phyloP scores from a whole-genome alignment of 2,113 vertebrate genomes.

The Lasiurus cinereus region DNA sequence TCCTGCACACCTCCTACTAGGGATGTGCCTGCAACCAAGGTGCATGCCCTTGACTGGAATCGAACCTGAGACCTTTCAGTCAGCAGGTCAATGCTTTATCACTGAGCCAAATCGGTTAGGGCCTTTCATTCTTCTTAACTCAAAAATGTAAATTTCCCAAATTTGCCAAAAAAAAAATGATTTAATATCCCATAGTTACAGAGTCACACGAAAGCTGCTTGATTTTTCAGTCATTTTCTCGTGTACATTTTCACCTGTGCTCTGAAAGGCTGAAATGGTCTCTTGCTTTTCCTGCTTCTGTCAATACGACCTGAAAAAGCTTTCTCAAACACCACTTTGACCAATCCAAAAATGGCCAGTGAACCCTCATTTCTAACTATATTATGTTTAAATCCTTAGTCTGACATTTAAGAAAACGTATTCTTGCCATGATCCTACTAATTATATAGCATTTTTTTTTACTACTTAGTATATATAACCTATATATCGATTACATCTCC shows the following conservation, averaged over 20 bases:
- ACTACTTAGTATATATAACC: neutral
- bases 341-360: neutral
- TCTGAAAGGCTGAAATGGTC: neutral
- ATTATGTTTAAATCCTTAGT: neutral
- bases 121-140: neutral
- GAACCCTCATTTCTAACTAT: neutral
- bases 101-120: too few species aligned
- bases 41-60: too few species aligned
- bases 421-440: neutral
- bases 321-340: neutral
- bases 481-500: neutral
- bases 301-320: neutral
- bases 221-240: neutral
- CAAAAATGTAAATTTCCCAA: neutral
- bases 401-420: neutral
- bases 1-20: too few species aligned
- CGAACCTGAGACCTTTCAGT: too few species aligned
- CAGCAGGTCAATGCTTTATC: too few species aligned
- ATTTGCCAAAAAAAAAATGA: neutral
- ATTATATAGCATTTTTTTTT: neutral
- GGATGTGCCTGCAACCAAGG: too few species aligned
- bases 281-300: neutral
- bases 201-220: neutral
- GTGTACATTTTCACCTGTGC: neutral
- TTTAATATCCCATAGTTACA: neutral